Percentiles rank a stretch among this genome's conserved stretches.
Evolutionary conservation across 2,113 vertebrate species (phyloP).

Genomic region (Psettodes erumei): DNA sequence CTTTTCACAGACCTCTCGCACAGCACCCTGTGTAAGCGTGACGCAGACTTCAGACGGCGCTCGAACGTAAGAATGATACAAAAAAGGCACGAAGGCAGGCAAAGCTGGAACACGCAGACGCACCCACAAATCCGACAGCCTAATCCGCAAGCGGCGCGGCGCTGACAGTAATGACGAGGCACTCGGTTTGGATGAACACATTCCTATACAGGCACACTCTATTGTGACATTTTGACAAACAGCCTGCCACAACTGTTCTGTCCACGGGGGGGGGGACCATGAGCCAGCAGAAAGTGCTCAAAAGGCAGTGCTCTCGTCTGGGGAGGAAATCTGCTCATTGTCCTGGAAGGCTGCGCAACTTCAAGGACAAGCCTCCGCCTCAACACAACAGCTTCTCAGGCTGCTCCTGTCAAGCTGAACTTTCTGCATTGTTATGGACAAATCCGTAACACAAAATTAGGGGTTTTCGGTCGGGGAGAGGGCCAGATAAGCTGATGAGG

Average conservation of each 20-base stretch:
- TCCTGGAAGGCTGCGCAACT: constrained; percentile 69
- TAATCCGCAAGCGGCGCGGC: constrained; percentile 41
- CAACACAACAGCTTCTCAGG: constrained; percentile 35
- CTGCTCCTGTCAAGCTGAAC: constrained; percentile 35
- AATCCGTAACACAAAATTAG: constrained; percentile 51
- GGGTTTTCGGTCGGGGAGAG: constrained; percentile 25
- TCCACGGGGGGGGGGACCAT: constrained; percentile 56
- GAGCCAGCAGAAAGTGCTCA: constrained; percentile 55
- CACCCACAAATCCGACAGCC: constrained; percentile 31
- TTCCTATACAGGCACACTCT: constrained; percentile 63
- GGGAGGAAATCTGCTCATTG: constrained; percentile 63
- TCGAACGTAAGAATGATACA: neutral
- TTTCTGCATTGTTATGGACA: constrained; percentile 36
- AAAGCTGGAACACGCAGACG: constrained; percentile 1
- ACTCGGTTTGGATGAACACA: constrained; percentile 55
- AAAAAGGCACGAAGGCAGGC: neutral
- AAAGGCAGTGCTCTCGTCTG: constrained; percentile 49
- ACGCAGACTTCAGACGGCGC: neutral
- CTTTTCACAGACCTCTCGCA: neutral
- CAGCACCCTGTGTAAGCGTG: neutral
- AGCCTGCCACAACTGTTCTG: constrained; percentile 68
- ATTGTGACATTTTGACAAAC: constrained; percentile 79
- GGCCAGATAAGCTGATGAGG: constrained; percentile 62
- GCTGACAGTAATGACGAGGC: constrained; percentile 51
- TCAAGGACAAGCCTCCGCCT: constrained; percentile 63